Evolutionary conservation across 2,888 invertebrate genomes (phyloP).

Genomic region (Xylocampa areola): DNA sequence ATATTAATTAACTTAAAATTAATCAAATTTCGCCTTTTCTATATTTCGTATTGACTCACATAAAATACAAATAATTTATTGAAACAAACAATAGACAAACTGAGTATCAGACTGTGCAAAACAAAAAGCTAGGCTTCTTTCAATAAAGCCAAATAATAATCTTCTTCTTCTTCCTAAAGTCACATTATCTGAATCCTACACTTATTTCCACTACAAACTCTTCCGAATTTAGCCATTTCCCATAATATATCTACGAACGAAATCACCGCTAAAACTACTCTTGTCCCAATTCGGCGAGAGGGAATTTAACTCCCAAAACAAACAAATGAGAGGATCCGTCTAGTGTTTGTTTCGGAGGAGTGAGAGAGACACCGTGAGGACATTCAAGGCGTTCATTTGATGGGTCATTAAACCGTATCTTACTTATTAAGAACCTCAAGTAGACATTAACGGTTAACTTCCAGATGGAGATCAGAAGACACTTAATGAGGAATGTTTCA

Average conservation of each 20-base stretch:
- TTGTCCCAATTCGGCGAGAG: constrained; percentile 8
- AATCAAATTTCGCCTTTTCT: too few relatives aligned
- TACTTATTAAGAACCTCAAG: constrained; percentile 20
- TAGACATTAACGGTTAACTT: constrained; percentile 19
- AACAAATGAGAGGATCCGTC: constrained; percentile 10
- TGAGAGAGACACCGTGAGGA: constrained; percentile 23
- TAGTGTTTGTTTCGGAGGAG: not conserved
- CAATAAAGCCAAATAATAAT: too few relatives aligned
- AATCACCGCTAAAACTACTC: constrained; percentile 12
- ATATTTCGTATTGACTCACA: too few relatives aligned
- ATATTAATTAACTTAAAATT: too few relatives aligned
- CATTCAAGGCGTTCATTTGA: constrained; percentile 23
- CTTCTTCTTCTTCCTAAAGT: too few relatives aligned
- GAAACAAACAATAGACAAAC: too few relatives aligned
- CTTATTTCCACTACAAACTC: too few relatives aligned
- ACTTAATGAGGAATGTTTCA: constrained; percentile 22
- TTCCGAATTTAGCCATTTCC: too few relatives aligned
- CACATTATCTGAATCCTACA: too few relatives aligned
- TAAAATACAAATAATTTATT: too few relatives aligned
- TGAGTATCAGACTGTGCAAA: too few relatives aligned
- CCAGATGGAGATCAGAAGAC: constrained; percentile 29
- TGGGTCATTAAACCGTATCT: constrained; percentile 37
- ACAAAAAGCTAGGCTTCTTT: too few relatives aligned
- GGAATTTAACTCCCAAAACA: constrained; percentile 18
- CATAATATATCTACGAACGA: not conserved